A percentile compares a stretch with the other conserved stretches of the same genome.
These are phyloP conservation scores for Prinia subflava DNA, from an alignment of 2,113 vertebrate genomes.

Conservation along the genomic window DNA sequence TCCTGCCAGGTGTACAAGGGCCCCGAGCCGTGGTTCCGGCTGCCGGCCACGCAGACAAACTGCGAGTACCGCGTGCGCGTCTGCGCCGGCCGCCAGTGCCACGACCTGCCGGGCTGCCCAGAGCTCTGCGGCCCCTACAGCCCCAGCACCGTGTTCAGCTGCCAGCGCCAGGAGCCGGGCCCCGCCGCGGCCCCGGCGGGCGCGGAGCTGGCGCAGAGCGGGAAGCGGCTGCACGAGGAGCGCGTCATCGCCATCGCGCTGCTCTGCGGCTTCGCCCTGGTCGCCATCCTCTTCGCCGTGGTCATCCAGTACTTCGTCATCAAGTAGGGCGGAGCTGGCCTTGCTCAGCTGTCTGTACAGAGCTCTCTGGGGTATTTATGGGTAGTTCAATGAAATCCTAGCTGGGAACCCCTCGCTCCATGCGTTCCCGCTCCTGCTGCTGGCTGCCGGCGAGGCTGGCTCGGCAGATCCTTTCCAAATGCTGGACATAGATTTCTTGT, in stretches of 20 bases:
- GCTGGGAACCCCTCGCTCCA: slow-evolving; percentile 17
- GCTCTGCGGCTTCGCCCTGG: slow-evolving; percentile 69
- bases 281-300: slow-evolving; percentile 75
- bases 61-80: slow-evolving; percentile 71
- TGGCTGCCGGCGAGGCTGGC: slow-evolving; percentile 49
- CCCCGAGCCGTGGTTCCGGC: slow-evolving; percentile 69
- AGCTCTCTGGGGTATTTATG: slow-evolving; percentile 60
- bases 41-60: slow-evolving; percentile 66
- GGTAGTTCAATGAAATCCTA: slow-evolving; percentile 47
- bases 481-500: slow-evolving; percentile 15
- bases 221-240: slow-evolving; percentile 32
- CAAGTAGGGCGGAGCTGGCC: slow-evolving; percentile 56
- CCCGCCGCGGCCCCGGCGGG: fast-evolving
- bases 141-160: slow-evolving; percentile 67
- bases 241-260: slow-evolving; percentile 69
- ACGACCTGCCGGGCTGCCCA: slow-evolving; percentile 55
- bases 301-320: slow-evolving; percentile 79
- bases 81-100: slow-evolving; percentile 72
- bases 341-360: slow-evolving; percentile 22
- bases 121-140: slow-evolving; percentile 78
- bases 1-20: slow-evolving; percentile 77
- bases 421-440: slow-evolving; percentile 52
- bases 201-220: not conserved
- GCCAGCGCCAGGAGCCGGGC: not conserved
- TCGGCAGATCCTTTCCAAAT: slow-evolving; percentile 24